Base-by-base conservation (phyloP, 1,140 invertebrate species). In the Phocides pigmalion region DNA sequence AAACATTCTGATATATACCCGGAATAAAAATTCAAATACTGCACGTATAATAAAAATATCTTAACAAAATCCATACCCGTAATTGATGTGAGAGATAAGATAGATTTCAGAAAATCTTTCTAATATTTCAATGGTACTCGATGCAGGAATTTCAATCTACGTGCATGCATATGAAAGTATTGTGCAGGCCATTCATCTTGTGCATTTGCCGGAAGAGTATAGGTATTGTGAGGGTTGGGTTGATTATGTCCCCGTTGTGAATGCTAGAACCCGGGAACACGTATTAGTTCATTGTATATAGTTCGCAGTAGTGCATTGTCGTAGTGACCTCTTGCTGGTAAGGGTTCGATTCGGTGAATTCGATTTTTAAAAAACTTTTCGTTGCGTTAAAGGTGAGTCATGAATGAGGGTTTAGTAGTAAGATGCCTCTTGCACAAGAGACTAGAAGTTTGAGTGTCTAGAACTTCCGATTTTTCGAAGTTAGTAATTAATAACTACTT, bases 141-240 rank as follows among this genome's bases (percentile, higher is more conserved):
- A 66, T 66, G 61, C 59, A 66, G 64, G 64, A 62, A 66, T 70
- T 59, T 59, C 68, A 70, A 70, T 70, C 58, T 66, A 49, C 25
- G 53, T 59, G 42, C 20, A 39, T 47, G 17, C 19, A 54, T 54
- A 54, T 54, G 51, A 54, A 54, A 41, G 64, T 62, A 62, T 65
- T 70, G 68, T 66, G 56, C 15, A 22, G 42, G 47, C 64, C 59
- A 66, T 63, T 70, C 64, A 66, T 44, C 39, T 50, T 25, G 56
- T 58, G 59, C 35, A 61, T 50, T 28, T 28, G 41, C 37, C 19
- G 39, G 14, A 1, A 37, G 16, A 19, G 53, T 16, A 44, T 59
- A 46, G 54, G 25, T 28, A 59, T 19, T 53, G 61, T 42, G 14
- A 17, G 50, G 44, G 35, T 28, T 28, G 25, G 25, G 1, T 41